A percentile compares a stretch with the other conserved stretches of the same genome.
Evolutionary conservation across 2,888 invertebrate genomes (phyloP).

Genomic region (Oasisia sp.): DNA sequence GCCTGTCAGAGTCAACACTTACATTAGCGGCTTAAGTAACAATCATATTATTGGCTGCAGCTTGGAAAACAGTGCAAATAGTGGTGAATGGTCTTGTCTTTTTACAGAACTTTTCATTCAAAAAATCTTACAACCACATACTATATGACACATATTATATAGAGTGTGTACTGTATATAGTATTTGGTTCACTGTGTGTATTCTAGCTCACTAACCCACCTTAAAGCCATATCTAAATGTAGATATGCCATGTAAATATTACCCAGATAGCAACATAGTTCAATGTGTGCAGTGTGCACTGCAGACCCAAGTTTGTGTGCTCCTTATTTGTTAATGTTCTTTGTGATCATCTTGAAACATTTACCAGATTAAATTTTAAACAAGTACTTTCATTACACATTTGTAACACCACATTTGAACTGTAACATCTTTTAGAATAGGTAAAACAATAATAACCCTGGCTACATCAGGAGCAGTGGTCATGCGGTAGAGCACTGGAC

Average conservation of each 20-base stretch:
- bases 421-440: neutral
- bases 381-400: neutral
- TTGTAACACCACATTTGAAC: neutral
- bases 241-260: no score
- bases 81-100: neutral
- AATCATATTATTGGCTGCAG: neutral
- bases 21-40: neutral
- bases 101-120: neutral
- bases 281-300: no score
- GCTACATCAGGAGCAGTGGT: neutral
- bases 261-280: no score
- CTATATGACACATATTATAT: neutral
- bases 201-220: neutral
- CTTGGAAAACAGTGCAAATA: neutral
- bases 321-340: no score
- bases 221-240: no score
- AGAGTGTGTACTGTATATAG: no score
- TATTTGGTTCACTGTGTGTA: neutral
- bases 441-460: neutral
- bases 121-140: neutral
- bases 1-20: conserved; percentile 41
- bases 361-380: neutral
- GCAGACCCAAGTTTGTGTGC: no score
- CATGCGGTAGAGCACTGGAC: no score
- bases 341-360: neutral